Percentiles rank a stretch among this genome's conserved stretches.
Evolutionary conservation across 1,140 invertebrate genomes (phyloP).

Genomic region (Zaprionus nigranus): DNA sequence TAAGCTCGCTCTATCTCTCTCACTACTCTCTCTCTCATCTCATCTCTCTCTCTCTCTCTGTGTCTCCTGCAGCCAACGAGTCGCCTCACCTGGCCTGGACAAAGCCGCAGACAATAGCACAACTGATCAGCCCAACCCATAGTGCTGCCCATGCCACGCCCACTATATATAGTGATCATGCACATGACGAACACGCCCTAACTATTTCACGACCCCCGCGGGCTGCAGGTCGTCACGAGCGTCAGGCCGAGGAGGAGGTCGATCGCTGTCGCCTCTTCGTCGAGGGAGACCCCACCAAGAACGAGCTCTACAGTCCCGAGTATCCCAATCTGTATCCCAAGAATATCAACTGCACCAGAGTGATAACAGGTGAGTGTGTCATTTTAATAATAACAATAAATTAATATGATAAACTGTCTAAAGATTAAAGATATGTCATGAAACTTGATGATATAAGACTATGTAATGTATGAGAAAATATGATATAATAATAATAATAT

Average conservation of each 20-base stretch:
- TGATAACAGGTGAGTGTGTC: conserved; percentile 88
- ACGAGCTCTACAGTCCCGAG: conserved; percentile 90
- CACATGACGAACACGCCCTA: conserved; percentile 19
- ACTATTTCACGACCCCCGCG: conserved; percentile 48
- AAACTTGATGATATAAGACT: background rate
- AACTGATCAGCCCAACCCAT: background rate
- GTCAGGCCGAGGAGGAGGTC: conserved; percentile 63
- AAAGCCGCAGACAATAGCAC: background rate
- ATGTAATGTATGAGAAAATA: background rate
- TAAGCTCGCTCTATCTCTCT: conserved; percentile 17
- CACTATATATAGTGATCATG: background rate
- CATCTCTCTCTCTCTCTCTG: background rate
- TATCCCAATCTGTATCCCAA: conserved; percentile 90
- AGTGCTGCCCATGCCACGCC: conserved; percentile 2
- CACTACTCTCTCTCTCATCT: background rate
- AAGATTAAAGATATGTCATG: background rate
- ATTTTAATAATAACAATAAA: too few species aligned
- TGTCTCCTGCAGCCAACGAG: background rate
- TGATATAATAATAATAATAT: background rate
- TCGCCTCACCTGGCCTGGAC: background rate
- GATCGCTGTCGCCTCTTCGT: conserved; percentile 85
- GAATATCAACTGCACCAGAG: conserved; percentile 88
- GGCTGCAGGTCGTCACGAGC: conserved; percentile 34
- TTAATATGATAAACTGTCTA: too few species aligned
- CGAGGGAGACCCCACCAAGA: conserved; percentile 85